Evolutionary conservation across 2,888 invertebrate genomes (phyloP).

Genomic region (Teleogryllus oceanicus): DNA sequence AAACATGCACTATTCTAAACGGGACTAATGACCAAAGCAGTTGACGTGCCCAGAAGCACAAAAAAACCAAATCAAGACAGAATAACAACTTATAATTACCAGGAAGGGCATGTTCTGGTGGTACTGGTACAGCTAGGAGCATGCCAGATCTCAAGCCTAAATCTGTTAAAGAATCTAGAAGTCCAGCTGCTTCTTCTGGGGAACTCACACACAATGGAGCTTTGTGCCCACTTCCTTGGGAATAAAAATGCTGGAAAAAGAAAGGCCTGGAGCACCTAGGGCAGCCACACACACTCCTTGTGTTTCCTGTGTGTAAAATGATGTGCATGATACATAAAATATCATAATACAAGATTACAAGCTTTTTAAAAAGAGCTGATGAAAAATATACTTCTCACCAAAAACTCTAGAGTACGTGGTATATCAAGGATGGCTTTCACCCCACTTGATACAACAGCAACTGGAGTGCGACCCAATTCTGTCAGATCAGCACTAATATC

Average conservation of each 20-base stretch:
- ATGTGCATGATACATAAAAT: background rate
- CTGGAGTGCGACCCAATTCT: conserved; percentile 81
- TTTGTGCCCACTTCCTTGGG: conserved; percentile 61
- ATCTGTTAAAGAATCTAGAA: conserved; percentile 57
- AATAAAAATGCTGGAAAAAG: conserved; percentile 96
- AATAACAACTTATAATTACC: background rate
- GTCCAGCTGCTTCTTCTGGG: conserved; percentile 66
- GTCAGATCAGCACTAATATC: conserved; percentile 94
- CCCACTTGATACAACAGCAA: conserved; percentile 92
- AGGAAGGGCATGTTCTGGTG: conserved; percentile 55
- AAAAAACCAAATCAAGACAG: no score
- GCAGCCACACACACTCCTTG: conserved; percentile 88
- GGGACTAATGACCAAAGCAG: no score
- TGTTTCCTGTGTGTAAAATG: conserved; percentile 67
- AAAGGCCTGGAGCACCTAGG: conserved; percentile 58
- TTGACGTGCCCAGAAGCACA: no score
- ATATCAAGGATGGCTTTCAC: conserved; percentile 97
- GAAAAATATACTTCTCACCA: conserved; percentile 57
- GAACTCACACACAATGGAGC: conserved; percentile 67
- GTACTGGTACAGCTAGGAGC: conserved; percentile 88
- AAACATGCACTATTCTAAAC: no score
- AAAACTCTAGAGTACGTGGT: conserved; percentile 84
- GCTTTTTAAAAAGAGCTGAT: background rate
- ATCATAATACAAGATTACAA: conserved; percentile 27
- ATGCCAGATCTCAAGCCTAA: conserved; percentile 67